phyloP scores from a whole-genome alignment of 2,113 vertebrate species.

The Colaptes auratus region DNA sequence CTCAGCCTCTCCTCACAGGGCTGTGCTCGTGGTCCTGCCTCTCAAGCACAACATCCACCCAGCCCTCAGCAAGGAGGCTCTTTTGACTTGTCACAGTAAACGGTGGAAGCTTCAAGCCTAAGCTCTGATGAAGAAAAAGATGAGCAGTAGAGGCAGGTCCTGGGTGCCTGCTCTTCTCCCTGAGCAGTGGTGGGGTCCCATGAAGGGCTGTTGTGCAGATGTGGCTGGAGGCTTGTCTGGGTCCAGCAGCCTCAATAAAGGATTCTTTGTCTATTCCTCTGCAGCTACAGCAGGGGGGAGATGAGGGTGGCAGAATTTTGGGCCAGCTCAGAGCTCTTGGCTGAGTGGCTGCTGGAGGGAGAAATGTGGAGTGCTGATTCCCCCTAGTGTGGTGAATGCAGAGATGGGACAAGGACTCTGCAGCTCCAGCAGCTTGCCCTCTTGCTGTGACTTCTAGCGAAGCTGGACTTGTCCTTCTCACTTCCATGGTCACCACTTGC shows the following conservation, averaged over 20 bases:
- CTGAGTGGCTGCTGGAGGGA: background rate
- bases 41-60: background rate
- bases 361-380: slow-evolving; percentile 55
- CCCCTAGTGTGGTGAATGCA: slow-evolving; percentile 57
- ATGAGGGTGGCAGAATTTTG: accelerated
- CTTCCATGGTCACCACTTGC: accelerated
- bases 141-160: accelerated
- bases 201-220: accelerated
- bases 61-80: accelerated
- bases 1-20: too few relatives aligned
- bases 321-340: background rate
- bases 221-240: background rate
- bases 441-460: accelerated
- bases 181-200: accelerated
- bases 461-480: accelerated
- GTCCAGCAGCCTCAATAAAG: background rate
- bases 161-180: background rate
- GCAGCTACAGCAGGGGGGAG: background rate
- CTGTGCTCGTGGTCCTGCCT: background rate
- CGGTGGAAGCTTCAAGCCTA: accelerated
- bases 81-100: background rate
- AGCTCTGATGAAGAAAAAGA: background rate
- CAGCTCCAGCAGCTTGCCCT: accelerated
- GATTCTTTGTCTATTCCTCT: background rate
- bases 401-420: background rate